Evolutionary conservation across 2,888 invertebrate species (phyloP).

Genomic region (Agonum fuliginosum): DNA sequence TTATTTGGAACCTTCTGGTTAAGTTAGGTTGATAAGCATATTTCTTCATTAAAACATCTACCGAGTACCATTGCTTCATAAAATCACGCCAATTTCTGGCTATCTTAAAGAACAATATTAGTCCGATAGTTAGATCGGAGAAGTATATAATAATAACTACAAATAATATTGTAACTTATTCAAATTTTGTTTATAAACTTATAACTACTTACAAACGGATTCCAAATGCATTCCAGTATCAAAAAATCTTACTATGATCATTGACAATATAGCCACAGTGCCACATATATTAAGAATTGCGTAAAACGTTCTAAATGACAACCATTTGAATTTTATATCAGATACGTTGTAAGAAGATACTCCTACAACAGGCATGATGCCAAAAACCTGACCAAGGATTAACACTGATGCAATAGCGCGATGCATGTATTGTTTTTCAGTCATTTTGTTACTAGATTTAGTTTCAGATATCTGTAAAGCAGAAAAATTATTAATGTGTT

Average conservation of each 20-base stretch:
- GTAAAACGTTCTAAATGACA: neutral
- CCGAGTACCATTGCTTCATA: conserved; percentile 68
- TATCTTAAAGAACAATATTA: conserved; percentile 52
- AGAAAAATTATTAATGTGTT: too few species aligned
- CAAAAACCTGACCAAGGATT: neutral
- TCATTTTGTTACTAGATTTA: too few species aligned
- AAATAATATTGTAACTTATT: neutral
- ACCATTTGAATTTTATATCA: neutral
- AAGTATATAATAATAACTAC: too few species aligned
- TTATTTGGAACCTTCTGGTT: conserved; percentile 66
- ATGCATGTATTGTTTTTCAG: too few species aligned
- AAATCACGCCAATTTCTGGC: conserved; percentile 65
- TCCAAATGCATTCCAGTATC: neutral
- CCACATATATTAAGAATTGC: neutral
- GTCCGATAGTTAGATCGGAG: neutral
- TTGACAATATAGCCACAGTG: neutral
- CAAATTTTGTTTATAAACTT: neutral
- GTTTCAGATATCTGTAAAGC: too few species aligned
- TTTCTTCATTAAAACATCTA: conserved; percentile 68
- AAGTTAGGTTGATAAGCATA: conserved; percentile 65
- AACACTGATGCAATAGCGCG: too few species aligned
- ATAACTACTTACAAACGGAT: neutral
- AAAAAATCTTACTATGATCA: neutral
- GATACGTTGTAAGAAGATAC: neutral
- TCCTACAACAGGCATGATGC: neutral